These are phyloP conservation scores for Yponomeuta cagnagella DNA, from an alignment of 2,888 invertebrate species.

Conservation along the genomic window DNA sequence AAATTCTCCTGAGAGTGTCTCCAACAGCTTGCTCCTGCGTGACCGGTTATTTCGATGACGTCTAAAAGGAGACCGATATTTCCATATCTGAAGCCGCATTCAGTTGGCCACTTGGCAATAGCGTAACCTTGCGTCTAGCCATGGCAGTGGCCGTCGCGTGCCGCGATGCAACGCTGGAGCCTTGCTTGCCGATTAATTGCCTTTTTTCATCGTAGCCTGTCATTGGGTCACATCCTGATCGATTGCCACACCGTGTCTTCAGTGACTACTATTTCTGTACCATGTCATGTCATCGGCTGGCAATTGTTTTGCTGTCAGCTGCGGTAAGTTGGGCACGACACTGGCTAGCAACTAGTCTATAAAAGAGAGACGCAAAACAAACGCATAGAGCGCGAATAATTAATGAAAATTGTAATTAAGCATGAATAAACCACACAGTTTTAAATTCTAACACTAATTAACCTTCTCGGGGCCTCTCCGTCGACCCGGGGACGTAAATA, in stretches of 20 bases:
- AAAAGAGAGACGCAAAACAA: neutral
- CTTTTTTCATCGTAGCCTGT: constrained; percentile 28
- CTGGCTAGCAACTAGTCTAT: neutral
- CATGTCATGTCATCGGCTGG: constrained; percentile 12
- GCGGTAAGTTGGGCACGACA: neutral
- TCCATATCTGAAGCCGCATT: neutral
- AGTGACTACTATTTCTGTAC: constrained; percentile 12
- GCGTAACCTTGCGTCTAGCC: constrained; percentile 3
- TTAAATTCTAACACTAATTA: neutral
- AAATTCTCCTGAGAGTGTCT: neutral
- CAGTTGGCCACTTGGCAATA: neutral
- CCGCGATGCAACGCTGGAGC: constrained; percentile 11
- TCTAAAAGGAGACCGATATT: neutral
- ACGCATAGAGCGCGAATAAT: neutral
- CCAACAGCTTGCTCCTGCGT: neutral
- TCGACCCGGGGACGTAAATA: neutral
- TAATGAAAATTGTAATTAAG: neutral
- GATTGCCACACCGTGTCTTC: constrained; percentile 32
- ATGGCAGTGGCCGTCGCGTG: constrained; percentile 22
- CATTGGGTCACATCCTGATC: constrained; percentile 39
- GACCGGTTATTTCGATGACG: neutral
- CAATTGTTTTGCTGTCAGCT: neutral
- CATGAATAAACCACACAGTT: neutral
- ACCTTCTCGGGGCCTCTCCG: neutral
- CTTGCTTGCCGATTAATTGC: constrained; percentile 36